Evolutionary conservation across 2,797 vertebrate genomes (phyloP), one percentile per base, ranked within the genome.

Genomic region (Taenioides sp.): DNA sequence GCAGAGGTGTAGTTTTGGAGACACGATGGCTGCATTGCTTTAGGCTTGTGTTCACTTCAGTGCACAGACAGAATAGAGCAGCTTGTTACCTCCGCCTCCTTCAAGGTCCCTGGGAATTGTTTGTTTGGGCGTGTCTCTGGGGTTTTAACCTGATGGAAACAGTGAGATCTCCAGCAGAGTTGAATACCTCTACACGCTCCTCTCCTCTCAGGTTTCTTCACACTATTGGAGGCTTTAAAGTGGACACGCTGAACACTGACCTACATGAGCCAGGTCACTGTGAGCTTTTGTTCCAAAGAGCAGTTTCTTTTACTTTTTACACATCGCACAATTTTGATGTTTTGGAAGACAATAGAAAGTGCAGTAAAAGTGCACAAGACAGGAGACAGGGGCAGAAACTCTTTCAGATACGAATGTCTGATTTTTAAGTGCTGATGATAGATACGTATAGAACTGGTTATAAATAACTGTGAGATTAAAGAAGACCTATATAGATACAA

Each of bases 51-150:
- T 77, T 86, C 78, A 77, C 69, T 23, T 73, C 72, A 83, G 82
- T 73, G 54, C 74, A 70, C 84, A 72, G 61, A 63, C 58, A 72
- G 77, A 81, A 80, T 81, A 68, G 82, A 82, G 69, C 47, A 71
- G 61, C 54, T 58, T 76, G 81, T 81, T 78, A 65, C 72, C 59
- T 47, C 77, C 54, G 49, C 70, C 81, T 82, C 72, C 73, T 63
- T 68, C 80, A 78, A 76, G 63, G 60, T 73, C 61, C 67, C 57
- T 75, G 65, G 67, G 73, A 57, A 72, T 77, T 78, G 74, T 75
- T 65, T 74, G 59, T 62, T 63, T 73, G 47, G 31, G 40, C 69
- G 27, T 71, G 76, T 76, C 79, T 81, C 65, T 5, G 1, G 70
- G 72, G 75, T 63, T 80, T 74, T 66, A 73, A 69, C 20, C 74